Percentiles rank a stretch among this genome's conserved stretches.
These are phyloP conservation scores for Dicyema japonicum DNA, from an alignment of 1,140 invertebrate species.

Conservation along the genomic window DNA sequence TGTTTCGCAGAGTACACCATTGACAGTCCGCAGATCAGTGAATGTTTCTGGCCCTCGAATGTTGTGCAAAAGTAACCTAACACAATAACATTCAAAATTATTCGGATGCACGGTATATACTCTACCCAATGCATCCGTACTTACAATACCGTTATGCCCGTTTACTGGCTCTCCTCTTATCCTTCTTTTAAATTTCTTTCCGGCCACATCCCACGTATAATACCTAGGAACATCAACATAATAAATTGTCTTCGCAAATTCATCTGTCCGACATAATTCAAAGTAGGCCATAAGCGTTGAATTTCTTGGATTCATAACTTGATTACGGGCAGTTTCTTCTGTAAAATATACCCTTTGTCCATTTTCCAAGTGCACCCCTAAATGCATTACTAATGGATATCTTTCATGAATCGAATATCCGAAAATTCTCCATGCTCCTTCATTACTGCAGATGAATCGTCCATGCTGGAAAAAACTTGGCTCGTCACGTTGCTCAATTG, in stretches of 20 bases:
- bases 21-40: no score
- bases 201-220: constrained; percentile 9
- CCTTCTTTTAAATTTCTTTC: constrained; percentile 2
- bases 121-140: no score
- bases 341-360: constrained; percentile 18
- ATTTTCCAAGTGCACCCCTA: constrained; percentile 21
- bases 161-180: background rate
- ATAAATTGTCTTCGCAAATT: constrained; percentile 8
- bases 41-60: background rate
- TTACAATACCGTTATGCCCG: constrained; percentile 1
- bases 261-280: constrained; percentile 9
- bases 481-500: constrained; percentile 1
- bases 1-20: no score
- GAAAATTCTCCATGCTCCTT: constrained; percentile 9
- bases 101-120: constrained; percentile 2
- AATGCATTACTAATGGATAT: constrained; percentile 14
- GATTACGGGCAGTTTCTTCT: constrained; percentile 7
- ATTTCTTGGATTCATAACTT: constrained; percentile 7
- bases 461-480: constrained; percentile 5
- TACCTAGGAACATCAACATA: constrained; percentile 10
- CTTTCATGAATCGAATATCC: constrained; percentile 13
- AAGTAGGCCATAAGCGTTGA: constrained; percentile 19
- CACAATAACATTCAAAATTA: background rate
- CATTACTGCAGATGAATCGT: constrained; percentile 8
- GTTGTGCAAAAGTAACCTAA: background rate